Evolutionary conservation across 2,797 vertebrate species (phyloP).

Genomic region (Todus mexicanus): DNA sequence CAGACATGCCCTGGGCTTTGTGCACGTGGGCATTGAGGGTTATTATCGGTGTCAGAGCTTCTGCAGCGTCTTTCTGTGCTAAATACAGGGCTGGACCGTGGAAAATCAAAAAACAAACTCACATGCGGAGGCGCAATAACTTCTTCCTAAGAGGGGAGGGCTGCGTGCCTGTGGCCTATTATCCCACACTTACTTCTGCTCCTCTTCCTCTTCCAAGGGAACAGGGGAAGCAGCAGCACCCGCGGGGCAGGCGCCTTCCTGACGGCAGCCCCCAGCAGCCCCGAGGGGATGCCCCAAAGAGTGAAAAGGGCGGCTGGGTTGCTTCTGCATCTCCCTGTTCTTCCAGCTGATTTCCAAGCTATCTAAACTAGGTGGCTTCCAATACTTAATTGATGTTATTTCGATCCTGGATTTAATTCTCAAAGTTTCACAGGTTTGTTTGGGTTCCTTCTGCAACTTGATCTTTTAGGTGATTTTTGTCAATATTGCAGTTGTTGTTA

Average conservation of each 20-base stretch:
- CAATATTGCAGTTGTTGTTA: neutral
- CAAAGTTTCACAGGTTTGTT: neutral
- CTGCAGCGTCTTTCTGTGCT: conserved; percentile 62
- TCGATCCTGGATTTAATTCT: neutral
- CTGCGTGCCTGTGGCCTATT: conserved; percentile 44
- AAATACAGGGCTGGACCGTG: conserved; percentile 62
- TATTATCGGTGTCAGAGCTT: conserved; percentile 47
- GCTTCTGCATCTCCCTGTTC: neutral
- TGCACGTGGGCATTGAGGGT: conserved; percentile 49
- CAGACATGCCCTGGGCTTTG: conserved; percentile 56
- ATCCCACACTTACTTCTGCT: conserved; percentile 70
- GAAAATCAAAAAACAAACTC: conserved; percentile 77
- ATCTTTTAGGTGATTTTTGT: neutral
- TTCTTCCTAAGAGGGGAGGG: conserved; percentile 49
- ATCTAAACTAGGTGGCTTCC: neutral
- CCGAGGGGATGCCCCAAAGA: neutral
- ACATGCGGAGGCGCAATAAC: conserved; percentile 46
- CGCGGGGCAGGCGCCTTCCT: neutral
- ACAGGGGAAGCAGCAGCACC: conserved; percentile 40
- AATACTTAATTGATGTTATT: accelerated
- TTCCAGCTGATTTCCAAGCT: neutral
- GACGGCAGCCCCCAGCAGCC: neutral
- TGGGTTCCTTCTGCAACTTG: neutral
- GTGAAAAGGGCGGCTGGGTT: neutral
- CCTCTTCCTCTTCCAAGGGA: conserved; percentile 72